phyloP scores from a whole-genome alignment of 2,888 invertebrate genomes.

The Perizoma affinitatum region DNA sequence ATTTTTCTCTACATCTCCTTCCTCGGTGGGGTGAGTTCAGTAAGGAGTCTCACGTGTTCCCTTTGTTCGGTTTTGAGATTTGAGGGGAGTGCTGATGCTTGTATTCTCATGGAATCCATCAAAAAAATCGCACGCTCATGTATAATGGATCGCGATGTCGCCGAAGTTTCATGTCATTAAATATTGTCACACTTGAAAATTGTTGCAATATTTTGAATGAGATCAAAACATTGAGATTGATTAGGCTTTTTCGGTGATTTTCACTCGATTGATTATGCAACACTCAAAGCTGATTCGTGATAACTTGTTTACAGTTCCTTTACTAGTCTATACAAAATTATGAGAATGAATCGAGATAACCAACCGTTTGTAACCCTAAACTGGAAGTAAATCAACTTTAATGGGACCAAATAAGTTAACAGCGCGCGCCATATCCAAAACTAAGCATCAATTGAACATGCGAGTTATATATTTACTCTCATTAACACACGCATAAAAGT shows the following conservation, averaged over 20 bases:
- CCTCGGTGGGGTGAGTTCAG: constrained; percentile 80
- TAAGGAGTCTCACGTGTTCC: constrained; percentile 79
- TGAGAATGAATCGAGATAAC: too few species aligned
- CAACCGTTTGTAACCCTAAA: constrained; percentile 9
- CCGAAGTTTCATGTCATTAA: constrained; percentile 69
- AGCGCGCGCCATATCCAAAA: constrained; percentile 26
- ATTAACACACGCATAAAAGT: constrained; percentile 72
- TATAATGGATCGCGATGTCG: constrained; percentile 77
- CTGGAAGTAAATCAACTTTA: constrained; percentile 38
- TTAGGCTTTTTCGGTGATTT: constrained; percentile 17
- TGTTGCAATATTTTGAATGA: constrained; percentile 36
- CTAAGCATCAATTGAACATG: not conserved
- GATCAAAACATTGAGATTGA: constrained; percentile 42
- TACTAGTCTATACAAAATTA: too few species aligned
- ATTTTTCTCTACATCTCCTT: constrained; percentile 84
- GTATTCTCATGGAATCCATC: constrained; percentile 80
- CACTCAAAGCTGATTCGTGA: not conserved
- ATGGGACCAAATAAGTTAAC: constrained; percentile 38
- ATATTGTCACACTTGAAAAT: constrained; percentile 51
- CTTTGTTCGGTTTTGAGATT: constrained; percentile 82
- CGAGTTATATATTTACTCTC: constrained; percentile 34
- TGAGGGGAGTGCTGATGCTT: constrained; percentile 80
- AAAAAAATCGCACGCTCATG: constrained; percentile 79
- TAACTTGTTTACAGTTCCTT: too few species aligned
- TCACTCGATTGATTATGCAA: not conserved